Conservation (phyloP, 2,113 vertebrate species). For the Syrmaticus mikado region DNA sequence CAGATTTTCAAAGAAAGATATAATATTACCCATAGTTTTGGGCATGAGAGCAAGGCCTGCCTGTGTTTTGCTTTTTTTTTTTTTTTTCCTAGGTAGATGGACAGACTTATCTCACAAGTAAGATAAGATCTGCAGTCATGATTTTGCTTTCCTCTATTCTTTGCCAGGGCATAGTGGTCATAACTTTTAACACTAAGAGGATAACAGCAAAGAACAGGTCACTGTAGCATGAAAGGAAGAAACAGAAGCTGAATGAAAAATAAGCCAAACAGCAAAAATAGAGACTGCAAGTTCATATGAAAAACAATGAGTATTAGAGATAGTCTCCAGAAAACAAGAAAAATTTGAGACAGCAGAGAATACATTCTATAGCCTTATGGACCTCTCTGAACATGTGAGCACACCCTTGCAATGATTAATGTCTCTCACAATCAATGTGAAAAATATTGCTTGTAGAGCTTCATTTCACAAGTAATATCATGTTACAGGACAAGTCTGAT, state of each 20-base stretch:
- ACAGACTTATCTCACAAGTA: background rate
- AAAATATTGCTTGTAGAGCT: background rate
- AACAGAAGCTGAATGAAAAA: background rate
- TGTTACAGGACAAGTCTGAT: background rate
- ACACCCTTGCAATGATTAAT: background rate
- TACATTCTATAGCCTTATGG: background rate
- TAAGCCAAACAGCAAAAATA: background rate
- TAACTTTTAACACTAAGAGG: background rate
- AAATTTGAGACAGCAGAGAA: background rate
- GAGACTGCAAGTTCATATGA: background rate
- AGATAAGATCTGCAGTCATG: background rate
- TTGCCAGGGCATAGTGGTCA: background rate
- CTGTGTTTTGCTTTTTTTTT: background rate
- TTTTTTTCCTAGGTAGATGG: background rate
- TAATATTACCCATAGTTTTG: background rate
- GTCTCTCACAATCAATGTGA: background rate
- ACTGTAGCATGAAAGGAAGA: background rate
- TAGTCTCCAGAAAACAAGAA: background rate
- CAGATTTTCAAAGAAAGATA: background rate
- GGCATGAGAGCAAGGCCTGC: background rate
- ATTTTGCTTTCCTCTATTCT: background rate
- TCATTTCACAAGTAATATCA: background rate
- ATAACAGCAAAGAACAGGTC: background rate
- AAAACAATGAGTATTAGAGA: background rate
- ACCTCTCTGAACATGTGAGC: background rate